A percentile compares a stretch with the other conserved stretches of the same genome.
phyloP scores from a whole-genome alignment of 2,888 invertebrate species.

The Erebia ligea region DNA sequence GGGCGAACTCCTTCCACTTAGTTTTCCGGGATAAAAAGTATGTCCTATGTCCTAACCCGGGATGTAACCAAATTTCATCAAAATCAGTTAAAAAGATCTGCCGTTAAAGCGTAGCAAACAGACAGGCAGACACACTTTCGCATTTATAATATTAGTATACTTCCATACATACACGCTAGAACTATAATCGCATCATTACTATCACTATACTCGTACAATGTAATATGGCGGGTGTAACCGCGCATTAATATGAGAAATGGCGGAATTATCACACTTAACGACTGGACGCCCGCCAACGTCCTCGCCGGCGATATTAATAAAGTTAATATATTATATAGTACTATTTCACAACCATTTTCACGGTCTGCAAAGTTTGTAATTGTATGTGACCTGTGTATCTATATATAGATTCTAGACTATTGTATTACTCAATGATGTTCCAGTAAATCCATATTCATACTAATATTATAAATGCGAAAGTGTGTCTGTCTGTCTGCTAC shows the following conservation, averaged over 20 bases:
- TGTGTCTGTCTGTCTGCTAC: no score
- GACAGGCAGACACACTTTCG: no score
- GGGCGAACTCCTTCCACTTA: no score
- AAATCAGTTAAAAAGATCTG: no score
- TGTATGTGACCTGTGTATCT: no score
- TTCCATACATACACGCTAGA: background rate
- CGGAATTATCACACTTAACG: conserved; percentile 31
- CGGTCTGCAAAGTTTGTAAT: background rate
- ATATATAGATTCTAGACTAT: no score
- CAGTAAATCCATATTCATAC: no score
- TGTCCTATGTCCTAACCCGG: no score
- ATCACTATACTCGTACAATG: conserved; percentile 8
- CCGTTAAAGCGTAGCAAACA: no score
- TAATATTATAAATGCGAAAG: background rate
- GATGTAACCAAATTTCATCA: no score
- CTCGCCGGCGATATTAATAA: conserved; percentile 1
- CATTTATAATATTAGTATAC: background rate
- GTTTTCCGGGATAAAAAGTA: no score
- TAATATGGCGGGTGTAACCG: conserved; percentile 21
- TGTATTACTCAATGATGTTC: no score
- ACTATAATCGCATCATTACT: conserved; percentile 29
- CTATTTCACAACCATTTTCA: conserved; percentile 18
- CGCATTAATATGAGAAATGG: conserved; percentile 25
- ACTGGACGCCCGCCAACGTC: conserved; percentile 35
- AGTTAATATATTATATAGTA: conserved; percentile 28